phyloP scores from a whole-genome alignment of 2,797 vertebrate genomes.

The Xenopus petersii region DNA sequence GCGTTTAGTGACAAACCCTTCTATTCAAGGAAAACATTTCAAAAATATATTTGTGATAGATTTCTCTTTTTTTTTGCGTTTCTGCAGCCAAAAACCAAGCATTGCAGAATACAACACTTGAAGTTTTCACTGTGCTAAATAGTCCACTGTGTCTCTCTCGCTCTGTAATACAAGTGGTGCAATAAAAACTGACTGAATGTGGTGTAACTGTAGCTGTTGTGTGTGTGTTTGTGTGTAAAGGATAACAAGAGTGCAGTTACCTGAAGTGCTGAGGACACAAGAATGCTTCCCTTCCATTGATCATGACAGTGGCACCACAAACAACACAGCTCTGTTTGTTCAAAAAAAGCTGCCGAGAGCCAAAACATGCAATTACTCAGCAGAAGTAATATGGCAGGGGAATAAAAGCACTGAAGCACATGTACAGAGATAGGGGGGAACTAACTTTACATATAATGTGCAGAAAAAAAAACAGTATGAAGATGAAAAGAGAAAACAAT shows the following conservation, averaged over 20 bases:
- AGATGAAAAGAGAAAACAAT: background rate
- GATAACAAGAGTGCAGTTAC: slow-evolving; percentile 3
- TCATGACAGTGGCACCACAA: slow-evolving; percentile 25
- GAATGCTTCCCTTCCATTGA: slow-evolving; percentile 29
- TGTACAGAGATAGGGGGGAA: background rate
- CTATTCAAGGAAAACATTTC: too few relatives aligned
- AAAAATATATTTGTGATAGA: too few relatives aligned
- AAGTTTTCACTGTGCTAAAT: too few relatives aligned
- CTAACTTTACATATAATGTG: background rate
- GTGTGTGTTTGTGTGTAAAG: too few relatives aligned
- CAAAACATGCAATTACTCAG: too few relatives aligned
- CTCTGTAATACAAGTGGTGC: too few relatives aligned
- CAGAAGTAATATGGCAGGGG: too few relatives aligned
- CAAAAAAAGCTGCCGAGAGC: slow-evolving; percentile 20
- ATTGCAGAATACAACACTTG: background rate
- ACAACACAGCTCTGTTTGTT: slow-evolving; percentile 43
- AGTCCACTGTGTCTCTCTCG: too few relatives aligned
- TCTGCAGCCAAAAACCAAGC: too few relatives aligned
- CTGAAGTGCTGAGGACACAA: slow-evolving; percentile 37
- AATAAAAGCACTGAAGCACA: background rate
- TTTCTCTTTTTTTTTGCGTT: too few relatives aligned
- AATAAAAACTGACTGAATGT: too few relatives aligned
- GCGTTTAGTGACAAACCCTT: background rate
- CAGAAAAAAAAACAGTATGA: background rate
- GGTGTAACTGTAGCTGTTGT: too few relatives aligned